These are phyloP conservation scores for Emydocephalus ijimae DNA, from an alignment of 2,113 vertebrate species.

Conservation along the genomic window DNA sequence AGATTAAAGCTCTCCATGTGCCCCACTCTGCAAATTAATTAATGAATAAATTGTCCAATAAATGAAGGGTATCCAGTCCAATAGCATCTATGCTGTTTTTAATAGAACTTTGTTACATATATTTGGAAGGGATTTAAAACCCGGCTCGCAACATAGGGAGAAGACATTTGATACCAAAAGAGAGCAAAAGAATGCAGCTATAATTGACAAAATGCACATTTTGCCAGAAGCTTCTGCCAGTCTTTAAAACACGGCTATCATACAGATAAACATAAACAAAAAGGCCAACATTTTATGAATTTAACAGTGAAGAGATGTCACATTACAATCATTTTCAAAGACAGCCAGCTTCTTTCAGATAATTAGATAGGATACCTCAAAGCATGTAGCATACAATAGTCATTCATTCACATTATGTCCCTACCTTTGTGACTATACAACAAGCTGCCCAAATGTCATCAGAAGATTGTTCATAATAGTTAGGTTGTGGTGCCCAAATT, in stretches of 20 bases:
- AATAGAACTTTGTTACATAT: not conserved
- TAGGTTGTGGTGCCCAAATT: constrained; percentile 81
- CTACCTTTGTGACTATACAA: constrained; percentile 84
- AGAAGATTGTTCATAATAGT: constrained; percentile 90
- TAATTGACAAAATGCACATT: not conserved
- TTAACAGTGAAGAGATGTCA: not conserved
- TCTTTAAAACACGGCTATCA: not conserved
- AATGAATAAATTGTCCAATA: not conserved
- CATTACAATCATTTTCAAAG: not conserved
- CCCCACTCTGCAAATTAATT: not conserved
- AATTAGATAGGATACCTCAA: not conserved
- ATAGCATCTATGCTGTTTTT: not conserved
- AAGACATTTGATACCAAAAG: not conserved
- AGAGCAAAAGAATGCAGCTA: not conserved
- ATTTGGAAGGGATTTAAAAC: not conserved
- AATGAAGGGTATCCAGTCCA: not conserved
- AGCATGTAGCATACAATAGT: not conserved
- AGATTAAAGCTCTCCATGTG: not conserved
- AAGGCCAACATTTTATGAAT: not conserved
- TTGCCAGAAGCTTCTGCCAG: not conserved
- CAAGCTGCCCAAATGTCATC: constrained; percentile 89
- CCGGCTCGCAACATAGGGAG: not conserved
- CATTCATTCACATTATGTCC: not conserved
- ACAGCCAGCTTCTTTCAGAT: not conserved
- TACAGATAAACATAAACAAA: not conserved